These are phyloP conservation scores for Drosophila kepulauana DNA, from an alignment of 1,140 invertebrate species.

Conservation along the genomic window DNA sequence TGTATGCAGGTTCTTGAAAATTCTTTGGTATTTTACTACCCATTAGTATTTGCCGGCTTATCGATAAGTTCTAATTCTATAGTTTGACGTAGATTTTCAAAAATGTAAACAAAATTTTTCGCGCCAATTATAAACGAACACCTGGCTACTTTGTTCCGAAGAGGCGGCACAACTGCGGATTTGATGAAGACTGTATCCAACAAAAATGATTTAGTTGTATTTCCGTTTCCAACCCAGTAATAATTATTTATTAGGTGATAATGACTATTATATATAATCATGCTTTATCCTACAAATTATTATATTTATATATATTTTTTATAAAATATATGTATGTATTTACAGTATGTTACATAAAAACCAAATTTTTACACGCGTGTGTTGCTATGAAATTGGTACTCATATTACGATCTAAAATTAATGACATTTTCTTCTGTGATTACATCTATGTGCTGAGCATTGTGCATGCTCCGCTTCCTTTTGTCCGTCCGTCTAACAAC, in stretches of 20 bases:
- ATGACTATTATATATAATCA: conserved; percentile 10
- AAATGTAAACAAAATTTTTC: background rate
- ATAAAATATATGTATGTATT: conserved; percentile 43
- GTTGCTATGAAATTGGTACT: conserved; percentile 10
- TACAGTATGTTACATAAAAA: conserved; percentile 48
- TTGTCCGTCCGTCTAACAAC: conserved; percentile 8
- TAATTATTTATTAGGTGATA: conserved; percentile 9
- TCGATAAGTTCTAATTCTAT: background rate
- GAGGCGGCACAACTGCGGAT: too few species aligned
- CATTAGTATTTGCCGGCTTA: background rate
- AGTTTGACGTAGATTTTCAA: too few species aligned
- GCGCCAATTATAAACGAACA: background rate
- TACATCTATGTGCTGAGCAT: conserved; percentile 52
- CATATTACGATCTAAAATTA: conserved; percentile 14
- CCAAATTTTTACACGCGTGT: conserved; percentile 29
- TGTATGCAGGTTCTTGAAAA: too few species aligned
- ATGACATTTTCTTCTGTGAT: conserved; percentile 13
- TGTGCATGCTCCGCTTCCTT: conserved; percentile 11
- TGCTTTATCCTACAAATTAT: conserved; percentile 21
- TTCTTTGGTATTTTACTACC: too few species aligned
- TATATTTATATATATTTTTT: conserved; percentile 23
- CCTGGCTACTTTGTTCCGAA: too few species aligned
- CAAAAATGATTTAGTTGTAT: background rate
- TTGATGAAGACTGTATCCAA: background rate
- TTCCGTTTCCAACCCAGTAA: background rate